These are phyloP conservation scores for Geothlypis trichas DNA, from an alignment of 2,113 vertebrate species.

Conservation along the genomic window DNA sequence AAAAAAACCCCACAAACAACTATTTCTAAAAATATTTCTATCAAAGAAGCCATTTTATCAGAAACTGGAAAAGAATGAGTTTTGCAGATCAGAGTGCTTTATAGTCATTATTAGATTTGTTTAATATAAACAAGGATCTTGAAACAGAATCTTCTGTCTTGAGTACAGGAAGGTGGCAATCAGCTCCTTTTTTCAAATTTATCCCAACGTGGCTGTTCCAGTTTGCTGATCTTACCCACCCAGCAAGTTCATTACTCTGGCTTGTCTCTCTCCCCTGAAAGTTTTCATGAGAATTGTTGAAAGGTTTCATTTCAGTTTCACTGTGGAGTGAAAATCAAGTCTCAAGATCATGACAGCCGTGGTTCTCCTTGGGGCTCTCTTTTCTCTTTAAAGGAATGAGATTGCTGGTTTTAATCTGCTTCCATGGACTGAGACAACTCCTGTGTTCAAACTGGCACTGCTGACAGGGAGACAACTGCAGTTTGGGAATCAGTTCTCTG, in stretches of 20 bases:
- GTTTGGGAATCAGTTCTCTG: background rate
- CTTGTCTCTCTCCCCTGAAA: background rate
- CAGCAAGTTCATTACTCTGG: background rate
- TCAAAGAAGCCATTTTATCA: background rate
- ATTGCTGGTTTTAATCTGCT: background rate
- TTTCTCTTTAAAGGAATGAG: background rate
- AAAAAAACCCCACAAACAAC: too few species aligned
- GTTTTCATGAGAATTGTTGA: background rate
- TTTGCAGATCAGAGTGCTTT: background rate
- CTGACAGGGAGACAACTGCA: background rate
- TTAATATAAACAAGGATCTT: background rate
- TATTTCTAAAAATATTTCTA: background rate
- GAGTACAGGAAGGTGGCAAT: background rate
- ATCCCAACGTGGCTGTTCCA: background rate
- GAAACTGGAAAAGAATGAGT: background rate
- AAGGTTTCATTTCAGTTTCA: slow-evolving; percentile 4
- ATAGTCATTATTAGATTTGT: background rate
- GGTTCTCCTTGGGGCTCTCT: background rate
- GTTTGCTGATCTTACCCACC: background rate
- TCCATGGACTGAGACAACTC: background rate
- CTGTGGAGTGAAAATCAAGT: slow-evolving; percentile 6
- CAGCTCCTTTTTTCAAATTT: background rate
- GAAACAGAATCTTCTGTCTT: background rate
- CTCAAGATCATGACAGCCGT: background rate
- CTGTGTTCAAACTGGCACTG: background rate